Evolutionary conservation across 2,113 vertebrate species (phyloP).

Genomic region (Lepisosteus osseus): DNA sequence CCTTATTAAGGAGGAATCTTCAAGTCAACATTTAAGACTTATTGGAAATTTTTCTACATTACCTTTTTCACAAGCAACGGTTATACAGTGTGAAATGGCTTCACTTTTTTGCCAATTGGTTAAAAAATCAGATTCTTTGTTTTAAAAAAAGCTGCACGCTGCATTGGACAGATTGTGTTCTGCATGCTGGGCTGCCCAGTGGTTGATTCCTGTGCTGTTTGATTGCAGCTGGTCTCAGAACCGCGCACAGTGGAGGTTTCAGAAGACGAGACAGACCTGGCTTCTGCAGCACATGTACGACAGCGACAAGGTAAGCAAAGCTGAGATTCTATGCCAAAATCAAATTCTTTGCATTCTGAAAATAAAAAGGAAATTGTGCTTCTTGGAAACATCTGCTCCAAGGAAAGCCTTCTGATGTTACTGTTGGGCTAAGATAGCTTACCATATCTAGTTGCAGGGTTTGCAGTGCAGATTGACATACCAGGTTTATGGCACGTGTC

Average conservation of each 20-base stretch:
- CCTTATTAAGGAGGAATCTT: no score
- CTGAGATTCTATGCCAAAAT: background rate
- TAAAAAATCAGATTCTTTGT: no score
- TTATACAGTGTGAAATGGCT: no score
- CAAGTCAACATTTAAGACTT: no score
- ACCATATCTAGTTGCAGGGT: background rate
- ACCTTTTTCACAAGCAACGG: no score
- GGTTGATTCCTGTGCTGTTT: background rate
- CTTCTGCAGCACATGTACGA: constrained; percentile 48
- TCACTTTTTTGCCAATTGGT: no score
- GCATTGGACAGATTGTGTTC: constrained; percentile 12
- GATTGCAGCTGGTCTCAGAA: constrained; percentile 17
- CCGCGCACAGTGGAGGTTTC: constrained; percentile 17
- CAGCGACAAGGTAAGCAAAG: constrained; percentile 13
- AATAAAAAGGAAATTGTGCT: background rate
- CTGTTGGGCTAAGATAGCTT: background rate
- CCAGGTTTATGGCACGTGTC: background rate
- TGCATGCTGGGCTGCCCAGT: constrained; percentile 20
- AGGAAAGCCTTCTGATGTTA: background rate
- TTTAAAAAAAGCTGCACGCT: no score
- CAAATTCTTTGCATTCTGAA: background rate
- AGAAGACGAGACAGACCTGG: constrained; percentile 28
- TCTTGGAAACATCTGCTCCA: no score
- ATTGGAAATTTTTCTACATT: no score
- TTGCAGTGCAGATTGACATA: constrained; percentile 7